phyloP scores from a whole-genome alignment of 2,113 vertebrate species.

The Dolichotis patagonum region DNA sequence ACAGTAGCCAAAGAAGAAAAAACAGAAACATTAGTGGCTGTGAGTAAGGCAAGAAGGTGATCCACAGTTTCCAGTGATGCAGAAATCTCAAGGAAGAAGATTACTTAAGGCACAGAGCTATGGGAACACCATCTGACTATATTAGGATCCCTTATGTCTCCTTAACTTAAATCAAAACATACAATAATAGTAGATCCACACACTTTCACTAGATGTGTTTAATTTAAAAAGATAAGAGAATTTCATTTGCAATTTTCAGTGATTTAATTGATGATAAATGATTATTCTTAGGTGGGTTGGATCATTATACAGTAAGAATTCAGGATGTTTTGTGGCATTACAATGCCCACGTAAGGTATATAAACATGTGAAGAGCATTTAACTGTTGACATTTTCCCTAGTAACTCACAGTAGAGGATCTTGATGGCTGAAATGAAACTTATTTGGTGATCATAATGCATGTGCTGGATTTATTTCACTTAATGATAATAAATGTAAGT shows the following conservation, averaged over 20 bases:
- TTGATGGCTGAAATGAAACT: neutral
- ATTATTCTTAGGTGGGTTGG: neutral
- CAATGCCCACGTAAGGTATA: neutral
- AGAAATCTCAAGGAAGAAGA: neutral
- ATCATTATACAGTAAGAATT: neutral
- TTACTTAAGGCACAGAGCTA: neutral
- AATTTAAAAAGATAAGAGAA: neutral
- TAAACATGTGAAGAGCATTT: neutral
- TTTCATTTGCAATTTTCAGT: neutral
- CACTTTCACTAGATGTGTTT: neutral
- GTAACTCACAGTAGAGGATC: neutral
- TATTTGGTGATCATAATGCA: neutral
- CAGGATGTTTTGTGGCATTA: neutral
- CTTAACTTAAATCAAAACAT: neutral
- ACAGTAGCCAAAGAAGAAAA: neutral
- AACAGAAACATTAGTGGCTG: neutral
- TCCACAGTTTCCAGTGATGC: neutral
- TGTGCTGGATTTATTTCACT: constrained; percentile 5
- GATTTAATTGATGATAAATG: neutral
- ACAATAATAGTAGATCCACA: neutral
- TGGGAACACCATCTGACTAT: neutral
- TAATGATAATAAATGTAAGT: neutral
- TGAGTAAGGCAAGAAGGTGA: neutral
- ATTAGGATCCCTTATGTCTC: neutral
- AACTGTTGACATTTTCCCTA: neutral